Conservation (phyloP, 2,888 invertebrate species). For the Steinernema scapterisci region DNA sequence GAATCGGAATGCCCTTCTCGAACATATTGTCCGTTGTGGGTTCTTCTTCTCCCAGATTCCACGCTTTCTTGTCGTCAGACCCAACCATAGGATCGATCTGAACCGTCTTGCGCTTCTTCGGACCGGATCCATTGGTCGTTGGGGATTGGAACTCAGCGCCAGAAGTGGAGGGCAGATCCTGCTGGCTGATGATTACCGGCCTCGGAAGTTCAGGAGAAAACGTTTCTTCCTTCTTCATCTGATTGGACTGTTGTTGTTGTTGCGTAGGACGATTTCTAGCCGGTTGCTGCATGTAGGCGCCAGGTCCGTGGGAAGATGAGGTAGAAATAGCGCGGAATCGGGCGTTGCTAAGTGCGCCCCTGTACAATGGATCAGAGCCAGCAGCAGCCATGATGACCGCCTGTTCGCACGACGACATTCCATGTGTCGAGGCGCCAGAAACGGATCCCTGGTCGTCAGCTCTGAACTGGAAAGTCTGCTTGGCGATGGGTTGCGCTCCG, state of each 20-base stretch:
- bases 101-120: neutral
- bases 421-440: constrained; percentile 33
- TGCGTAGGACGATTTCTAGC: neutral
- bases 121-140: neutral
- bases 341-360: neutral
- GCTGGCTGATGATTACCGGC: neutral
- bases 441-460: constrained; percentile 34
- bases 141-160: neutral
- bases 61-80: constrained; percentile 29
- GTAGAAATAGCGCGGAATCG: constrained; percentile 22
- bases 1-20: constrained; percentile 4
- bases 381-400: constrained; percentile 21
- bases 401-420: constrained; percentile 15
- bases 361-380: constrained; percentile 1
- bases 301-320: constrained; percentile 16
- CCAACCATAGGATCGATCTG: constrained; percentile 28
- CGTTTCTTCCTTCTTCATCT: constrained; percentile 4
- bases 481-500: constrained; percentile 26
- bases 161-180: constrained; percentile 5
- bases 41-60: constrained; percentile 12
- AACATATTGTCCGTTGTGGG: neutral
- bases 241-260: neutral
- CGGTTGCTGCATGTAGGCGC: constrained; percentile 14
- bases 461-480: constrained; percentile 23
- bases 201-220: neutral